Evolutionary conservation across 2,113 vertebrate species (phyloP).

Genomic region (Odontesthes bonariensis): DNA sequence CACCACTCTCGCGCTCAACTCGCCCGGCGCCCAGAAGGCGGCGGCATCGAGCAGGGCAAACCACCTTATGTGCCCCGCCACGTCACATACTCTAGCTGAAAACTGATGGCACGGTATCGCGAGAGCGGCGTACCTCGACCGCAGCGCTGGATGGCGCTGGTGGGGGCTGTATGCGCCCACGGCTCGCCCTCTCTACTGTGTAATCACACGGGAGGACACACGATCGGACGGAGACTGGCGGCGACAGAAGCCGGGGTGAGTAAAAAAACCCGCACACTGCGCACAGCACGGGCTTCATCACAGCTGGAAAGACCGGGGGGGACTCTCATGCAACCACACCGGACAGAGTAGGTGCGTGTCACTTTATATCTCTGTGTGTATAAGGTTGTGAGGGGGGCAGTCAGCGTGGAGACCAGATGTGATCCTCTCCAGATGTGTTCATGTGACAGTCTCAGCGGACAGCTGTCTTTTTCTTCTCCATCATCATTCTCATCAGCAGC

Average conservation of each 20-base stretch:
- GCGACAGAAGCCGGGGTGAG: conserved; percentile 65
- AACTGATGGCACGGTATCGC: conserved; percentile 70
- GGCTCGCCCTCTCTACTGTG: conserved; percentile 64
- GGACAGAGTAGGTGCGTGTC: conserved; percentile 31
- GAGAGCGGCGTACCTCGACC: conserved; percentile 72
- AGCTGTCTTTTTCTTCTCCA: conserved; percentile 31
- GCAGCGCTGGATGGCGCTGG: conserved; percentile 75
- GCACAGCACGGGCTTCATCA: conserved; percentile 25
- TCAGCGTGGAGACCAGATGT: conserved; percentile 61
- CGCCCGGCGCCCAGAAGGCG: conserved; percentile 56
- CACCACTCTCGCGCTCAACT: not conserved
- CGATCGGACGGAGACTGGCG: conserved; percentile 65
- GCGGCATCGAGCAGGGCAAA: conserved; percentile 52
- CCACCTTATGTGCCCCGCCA: conserved; percentile 18
- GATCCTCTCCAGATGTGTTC: conserved; percentile 62
- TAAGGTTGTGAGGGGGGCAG: not conserved
- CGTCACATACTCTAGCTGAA: conserved; percentile 55
- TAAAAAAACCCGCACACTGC: conserved; percentile 11
- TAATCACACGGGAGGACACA: conserved; percentile 69
- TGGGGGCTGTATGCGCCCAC: conserved; percentile 65
- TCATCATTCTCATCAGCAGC: conserved; percentile 14
- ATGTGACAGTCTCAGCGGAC: conserved; percentile 35
- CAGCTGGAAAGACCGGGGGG: not conserved
- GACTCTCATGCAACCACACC: conserved; percentile 17
- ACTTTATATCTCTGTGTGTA: conserved; percentile 8